Conservation (phyloP, 2,113 vertebrate genomes). For the Parus major region DNA sequence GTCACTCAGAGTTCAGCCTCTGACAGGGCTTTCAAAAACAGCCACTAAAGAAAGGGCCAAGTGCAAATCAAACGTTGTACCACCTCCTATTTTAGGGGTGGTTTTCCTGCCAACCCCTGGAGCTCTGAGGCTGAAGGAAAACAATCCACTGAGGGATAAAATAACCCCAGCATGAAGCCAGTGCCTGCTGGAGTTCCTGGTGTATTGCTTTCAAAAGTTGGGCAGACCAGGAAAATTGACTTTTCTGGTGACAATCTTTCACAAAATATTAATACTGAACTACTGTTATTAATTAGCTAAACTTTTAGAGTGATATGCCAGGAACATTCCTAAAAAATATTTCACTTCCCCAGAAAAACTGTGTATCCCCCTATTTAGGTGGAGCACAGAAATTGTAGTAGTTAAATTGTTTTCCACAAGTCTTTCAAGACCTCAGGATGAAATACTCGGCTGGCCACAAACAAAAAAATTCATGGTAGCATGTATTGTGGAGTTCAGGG, state of each 20-base stretch:
- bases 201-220: neutral
- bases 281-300: neutral
- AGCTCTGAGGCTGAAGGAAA: neutral
- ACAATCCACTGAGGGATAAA: neutral
- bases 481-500: neutral
- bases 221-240: neutral
- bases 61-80: neutral
- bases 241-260: neutral
- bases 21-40: neutral
- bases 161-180: neutral
- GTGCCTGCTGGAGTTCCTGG: neutral
- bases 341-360: neutral
- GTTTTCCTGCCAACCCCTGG: neutral
- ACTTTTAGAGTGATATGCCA: neutral
- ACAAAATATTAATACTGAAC: neutral
- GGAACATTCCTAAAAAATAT: neutral
- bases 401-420: neutral
- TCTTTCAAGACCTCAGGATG: neutral
- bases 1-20: neutral
- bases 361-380: accelerated
- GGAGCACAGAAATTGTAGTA: neutral
- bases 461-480: neutral
- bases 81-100: neutral
- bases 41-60: neutral
- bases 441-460: neutral